Evolutionary conservation across 2,888 invertebrate species (phyloP), one percentile per base, ranked within the genome.

Genomic region (Drosophila siamana): DNA sequence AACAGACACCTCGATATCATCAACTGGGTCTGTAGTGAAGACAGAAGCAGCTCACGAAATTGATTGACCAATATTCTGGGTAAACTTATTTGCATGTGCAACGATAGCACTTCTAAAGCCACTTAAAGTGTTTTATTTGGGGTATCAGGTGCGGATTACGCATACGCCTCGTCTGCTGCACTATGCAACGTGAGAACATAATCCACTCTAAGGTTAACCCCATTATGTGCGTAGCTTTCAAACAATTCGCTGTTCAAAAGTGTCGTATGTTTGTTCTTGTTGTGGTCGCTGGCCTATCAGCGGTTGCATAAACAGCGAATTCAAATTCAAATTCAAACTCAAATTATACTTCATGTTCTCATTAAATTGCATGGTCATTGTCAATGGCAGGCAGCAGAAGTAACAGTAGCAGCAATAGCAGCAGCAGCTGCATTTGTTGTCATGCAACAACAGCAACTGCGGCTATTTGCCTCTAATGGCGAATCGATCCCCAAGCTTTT

Each of bases 351-450:
- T 50, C 36, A 26, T 33, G 36, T 38, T 46, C 46, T 13, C 9
- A 26, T 19, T 48, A 43, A 56, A 66, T 48, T 67, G 46, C 51
- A 43, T 43, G 43, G 33, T 28, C 33, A 71, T 46, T 66, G 66
- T 56, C 60, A 71, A 56, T 60, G 65, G 19, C 69, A 19, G 50
- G 2, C 48, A 26, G 9, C 11, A 46, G 24, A 16, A 43, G 51
- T 46, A 51, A 19, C 44, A 26, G 8, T 28, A 2, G 19, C 19
- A 19, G 38, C 36, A 13, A 2, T 13, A 8, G 50, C 36, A 13
- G 7, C 36, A 8, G 50, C 50, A 44, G 22, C 44, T 59, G 56
- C 46, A 70, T 46, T 67, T 56, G 48, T 62, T 52, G 28, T 47
- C 70, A 38, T 54, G 38, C 57, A 61, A 56, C 64, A 62, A 13